Base-by-base conservation (phyloP, 2,888 invertebrate species). In the Habrosyne pyritoides region DNA sequence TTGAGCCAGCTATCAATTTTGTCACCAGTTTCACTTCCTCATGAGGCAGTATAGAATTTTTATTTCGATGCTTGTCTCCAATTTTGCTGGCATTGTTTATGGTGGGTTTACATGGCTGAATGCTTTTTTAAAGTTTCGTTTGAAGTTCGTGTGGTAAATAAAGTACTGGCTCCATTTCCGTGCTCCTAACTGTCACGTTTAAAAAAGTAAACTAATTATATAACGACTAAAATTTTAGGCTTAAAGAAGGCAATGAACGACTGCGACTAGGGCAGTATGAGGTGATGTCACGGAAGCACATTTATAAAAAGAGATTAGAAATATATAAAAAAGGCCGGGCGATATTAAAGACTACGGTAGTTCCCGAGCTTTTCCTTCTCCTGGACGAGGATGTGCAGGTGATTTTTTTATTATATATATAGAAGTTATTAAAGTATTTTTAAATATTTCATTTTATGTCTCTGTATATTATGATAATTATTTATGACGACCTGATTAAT, bases 311-410 rank as follows among this genome's bases (percentile, higher is more conserved):
- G 48, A 82, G 75, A 18, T 28, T 57, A 0, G 73, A 78, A 6
- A 74, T 79, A 5, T 77, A 69, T 52, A 76, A 80, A 21, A 52
- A 28, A 21, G 50, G 50, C 10, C 50, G 50, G 10, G 28, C 26
- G 3, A 10, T 50, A 21, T 50, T 50, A 21, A 50, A 50, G 8
- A 10, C 28, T 12, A 30, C 50, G 0, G 30, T 50, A 10, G 50
- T 18, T 12, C 50, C 50, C 0, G 28, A 50, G 4, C 7, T 81
- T 7, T 79, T 63, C 52, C 57, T 63, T 10, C 56, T 77, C 14
- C 48, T 85, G 36, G 74, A 81, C n/a, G 76, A 80, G 0, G 68
- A 71, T 51, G 62, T 77, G 10, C 83, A 85, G 76, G 84, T 84
- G 68, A 66, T 7, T 18, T 18, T 18, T 18, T n/a, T n/a, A n/a